Conservation (phyloP, 2,888 invertebrate genomes). For the Cantharis flavilabris region DNA sequence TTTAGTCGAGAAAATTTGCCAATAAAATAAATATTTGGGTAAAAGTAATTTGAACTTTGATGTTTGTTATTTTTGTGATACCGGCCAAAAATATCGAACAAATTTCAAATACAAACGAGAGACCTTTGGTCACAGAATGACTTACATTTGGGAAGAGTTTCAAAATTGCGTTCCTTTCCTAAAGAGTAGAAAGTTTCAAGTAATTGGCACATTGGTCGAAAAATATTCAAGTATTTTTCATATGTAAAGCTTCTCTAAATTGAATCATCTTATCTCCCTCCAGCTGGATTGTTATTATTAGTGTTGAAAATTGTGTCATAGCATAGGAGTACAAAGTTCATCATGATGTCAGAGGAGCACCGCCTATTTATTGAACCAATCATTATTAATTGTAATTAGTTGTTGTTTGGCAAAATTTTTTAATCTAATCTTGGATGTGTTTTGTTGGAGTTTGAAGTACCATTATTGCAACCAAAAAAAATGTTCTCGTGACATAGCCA, state of each 20-base stretch:
- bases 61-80: not conserved
- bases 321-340: not conserved
- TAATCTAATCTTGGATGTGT: not conserved
- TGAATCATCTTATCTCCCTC: not conserved
- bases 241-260: not conserved
- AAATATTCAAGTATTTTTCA: not conserved
- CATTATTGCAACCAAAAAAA: not conserved
- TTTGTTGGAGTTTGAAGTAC: not conserved
- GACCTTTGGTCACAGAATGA: not conserved
- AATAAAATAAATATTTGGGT: not conserved
- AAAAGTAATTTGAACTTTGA: not conserved
- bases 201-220: not conserved
- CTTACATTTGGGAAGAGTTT: not conserved
- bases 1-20: not conserved
- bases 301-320: not conserved
- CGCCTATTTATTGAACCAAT: conserved; percentile 1
- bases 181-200: not conserved
- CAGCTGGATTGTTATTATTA: not conserved
- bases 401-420: not conserved
- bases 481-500: not conserved
- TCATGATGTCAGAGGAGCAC: not conserved
- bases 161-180: not conserved
- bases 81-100: not conserved
- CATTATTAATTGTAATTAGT: not conserved
- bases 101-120: not conserved